A percentile compares a stretch with the other conserved stretches of the same genome.
Conservation (phyloP, 2,113 vertebrate genomes). For the Syrrhaptes paradoxus region DNA sequence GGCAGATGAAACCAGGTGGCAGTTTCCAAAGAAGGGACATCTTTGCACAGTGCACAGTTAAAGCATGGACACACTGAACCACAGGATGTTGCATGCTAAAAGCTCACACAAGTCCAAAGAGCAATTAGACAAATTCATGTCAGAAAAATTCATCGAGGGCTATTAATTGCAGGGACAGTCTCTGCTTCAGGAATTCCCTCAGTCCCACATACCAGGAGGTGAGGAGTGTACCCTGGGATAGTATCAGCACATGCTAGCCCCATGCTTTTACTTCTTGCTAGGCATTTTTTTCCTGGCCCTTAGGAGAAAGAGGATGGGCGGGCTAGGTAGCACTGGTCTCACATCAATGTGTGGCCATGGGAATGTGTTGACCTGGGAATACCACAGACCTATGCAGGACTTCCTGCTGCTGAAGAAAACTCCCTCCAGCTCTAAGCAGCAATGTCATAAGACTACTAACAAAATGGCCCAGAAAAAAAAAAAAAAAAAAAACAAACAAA, state of each 20-base stretch:
- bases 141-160: not conserved
- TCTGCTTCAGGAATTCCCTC: not conserved
- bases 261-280: not conserved
- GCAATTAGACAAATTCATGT: not conserved
- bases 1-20: not conserved
- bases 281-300: not conserved
- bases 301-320: not conserved
- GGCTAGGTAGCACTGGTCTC: not conserved
- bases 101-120: not conserved
- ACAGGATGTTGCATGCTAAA: not conserved
- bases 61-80: not conserved
- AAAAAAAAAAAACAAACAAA: not conserved
- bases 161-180: not conserved
- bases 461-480: not conserved
- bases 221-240: not conserved
- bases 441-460: not conserved
- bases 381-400: not conserved
- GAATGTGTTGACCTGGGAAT: not conserved
- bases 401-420: not conserved
- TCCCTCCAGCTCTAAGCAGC: not conserved
- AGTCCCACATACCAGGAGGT: not conserved
- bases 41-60: not conserved
- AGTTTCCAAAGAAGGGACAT: not conserved
- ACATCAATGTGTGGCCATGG: rapidly evolving
- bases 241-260: not conserved